Base-by-base conservation (phyloP, 2,797 vertebrate species). In the Coranthus polyacanthus region DNA sequence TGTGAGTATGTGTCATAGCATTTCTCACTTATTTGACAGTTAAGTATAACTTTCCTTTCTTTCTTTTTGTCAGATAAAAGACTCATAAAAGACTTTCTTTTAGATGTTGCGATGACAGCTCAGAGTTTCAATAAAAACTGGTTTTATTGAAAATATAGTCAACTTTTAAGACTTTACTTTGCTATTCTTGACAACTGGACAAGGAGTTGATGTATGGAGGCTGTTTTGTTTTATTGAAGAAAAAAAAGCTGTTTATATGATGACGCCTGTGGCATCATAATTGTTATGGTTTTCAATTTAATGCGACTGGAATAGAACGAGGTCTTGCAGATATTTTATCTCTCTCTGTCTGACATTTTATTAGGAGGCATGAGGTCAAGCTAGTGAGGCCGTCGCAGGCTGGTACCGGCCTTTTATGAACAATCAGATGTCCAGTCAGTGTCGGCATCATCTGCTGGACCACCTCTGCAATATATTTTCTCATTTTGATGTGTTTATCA, bases 231-330 rank as follows among this genome's bases (percentile, higher is more conserved):
- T 29, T 29, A 29, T 29, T 29, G 26, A 29, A 29, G 26, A 29
- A n/a, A n/a, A 29, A 29, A 29, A 2, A 29, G 5, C 13, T 15
- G 38, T 39, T 52, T 42, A 16, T 22, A 60, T 74, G 44, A 20
- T 29, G 26, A 29, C 26, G 41, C 21, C 26, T 58, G 46, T 21
- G 11, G 29, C n/a, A 36, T 21, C 1, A 1, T 52, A 44, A 72
- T 46, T 45, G 22, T 34, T 18, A 2, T 59, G 44, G 21, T 51
- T 55, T 37, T 60, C 54, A 21, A 58, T 63, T 59, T 64, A 26
- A 22, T 44, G 58, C 44, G 15, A 26, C 20, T 50, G 16, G 39
- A 51, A 12, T n/a, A 16, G 18, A 54, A 64, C 44, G 39, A 10
- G 0, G 10, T 12, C 22, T 26, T 3, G 7, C 20, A 41, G 43